Evolutionary conservation across 2,113 vertebrate genomes (phyloP).

Genomic region (Serinus canaria): DNA sequence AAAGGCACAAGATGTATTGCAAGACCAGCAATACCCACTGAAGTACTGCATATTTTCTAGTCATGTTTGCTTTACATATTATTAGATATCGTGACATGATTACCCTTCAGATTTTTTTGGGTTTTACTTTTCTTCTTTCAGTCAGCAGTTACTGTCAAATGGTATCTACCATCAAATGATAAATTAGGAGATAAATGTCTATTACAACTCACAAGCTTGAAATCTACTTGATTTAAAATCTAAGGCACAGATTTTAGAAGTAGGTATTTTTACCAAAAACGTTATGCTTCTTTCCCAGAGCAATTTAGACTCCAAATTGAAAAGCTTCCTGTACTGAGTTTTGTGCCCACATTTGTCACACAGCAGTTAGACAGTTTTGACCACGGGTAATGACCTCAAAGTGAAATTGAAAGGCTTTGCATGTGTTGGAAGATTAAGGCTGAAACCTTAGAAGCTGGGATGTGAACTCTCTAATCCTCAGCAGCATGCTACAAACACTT

Average conservation of each 20-base stretch:
- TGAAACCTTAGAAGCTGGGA: conserved; percentile 35
- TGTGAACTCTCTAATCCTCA: conserved; percentile 26
- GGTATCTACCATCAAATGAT: not conserved
- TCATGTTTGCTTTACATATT: not conserved
- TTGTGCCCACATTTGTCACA: not conserved
- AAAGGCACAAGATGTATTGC: not conserved
- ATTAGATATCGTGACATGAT: not conserved
- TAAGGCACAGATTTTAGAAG: not conserved
- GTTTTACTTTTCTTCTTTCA: not conserved
- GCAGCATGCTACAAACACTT: not conserved
- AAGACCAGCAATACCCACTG: not conserved
- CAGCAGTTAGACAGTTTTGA: not conserved
- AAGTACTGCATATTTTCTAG: not conserved
- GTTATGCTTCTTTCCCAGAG: not conserved
- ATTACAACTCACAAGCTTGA: not conserved
- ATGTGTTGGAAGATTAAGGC: conserved; percentile 32
- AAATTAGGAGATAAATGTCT: not conserved
- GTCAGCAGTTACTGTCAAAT: not conserved
- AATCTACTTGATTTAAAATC: not conserved
- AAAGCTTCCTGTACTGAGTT: not conserved
- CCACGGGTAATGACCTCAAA: not conserved
- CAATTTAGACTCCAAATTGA: not conserved
- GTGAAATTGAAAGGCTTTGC: conserved; percentile 53
- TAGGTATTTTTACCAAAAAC: not conserved
- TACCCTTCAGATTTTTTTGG: not conserved